Percentiles rank a stretch among this genome's conserved stretches.
These are phyloP conservation scores for Rotaria magnacalcarata DNA, from an alignment of 2,888 invertebrate genomes.

Conservation along the genomic window DNA sequence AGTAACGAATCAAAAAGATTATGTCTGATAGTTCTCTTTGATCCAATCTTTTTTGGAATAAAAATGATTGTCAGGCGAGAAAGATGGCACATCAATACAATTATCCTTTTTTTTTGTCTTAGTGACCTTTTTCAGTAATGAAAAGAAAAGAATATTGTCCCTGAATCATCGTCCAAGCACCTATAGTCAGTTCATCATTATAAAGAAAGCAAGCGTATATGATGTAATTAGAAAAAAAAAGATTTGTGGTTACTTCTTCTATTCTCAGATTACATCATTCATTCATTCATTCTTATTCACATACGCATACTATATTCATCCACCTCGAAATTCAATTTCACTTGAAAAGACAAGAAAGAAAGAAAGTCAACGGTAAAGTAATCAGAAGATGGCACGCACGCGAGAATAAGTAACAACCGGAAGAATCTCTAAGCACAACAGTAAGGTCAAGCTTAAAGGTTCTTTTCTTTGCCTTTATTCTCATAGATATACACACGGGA, in stretches of 20 bases:
- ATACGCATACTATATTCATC: background rate
- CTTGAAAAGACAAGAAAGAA: slow-evolving; percentile 7
- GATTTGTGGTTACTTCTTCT: background rate
- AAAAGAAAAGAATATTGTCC: background rate
- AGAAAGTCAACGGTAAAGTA: background rate
- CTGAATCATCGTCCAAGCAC: background rate
- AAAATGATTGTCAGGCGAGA: slow-evolving; percentile 10
- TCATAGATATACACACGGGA: slow-evolving; percentile 14
- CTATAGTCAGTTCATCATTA: background rate
- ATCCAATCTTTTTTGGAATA: background rate
- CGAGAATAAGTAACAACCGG: slow-evolving; percentile 14
- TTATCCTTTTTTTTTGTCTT: background rate
- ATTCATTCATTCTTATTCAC: background rate
- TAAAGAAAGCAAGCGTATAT: background rate
- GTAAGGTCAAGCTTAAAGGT: background rate
- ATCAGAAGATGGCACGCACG: slow-evolving; percentile 8
- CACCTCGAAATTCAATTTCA: background rate
- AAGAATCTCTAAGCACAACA: background rate
- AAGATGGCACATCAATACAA: background rate
- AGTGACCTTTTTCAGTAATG: background rate
- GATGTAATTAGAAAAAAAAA: slow-evolving; percentile 10
- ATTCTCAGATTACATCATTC: slow-evolving; percentile 11
- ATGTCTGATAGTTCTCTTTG: background rate
- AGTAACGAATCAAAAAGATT: background rate
- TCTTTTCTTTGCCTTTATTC: background rate